phyloP scores from a whole-genome alignment of 2,113 vertebrate species.

The Entomyzon cyanotis region DNA sequence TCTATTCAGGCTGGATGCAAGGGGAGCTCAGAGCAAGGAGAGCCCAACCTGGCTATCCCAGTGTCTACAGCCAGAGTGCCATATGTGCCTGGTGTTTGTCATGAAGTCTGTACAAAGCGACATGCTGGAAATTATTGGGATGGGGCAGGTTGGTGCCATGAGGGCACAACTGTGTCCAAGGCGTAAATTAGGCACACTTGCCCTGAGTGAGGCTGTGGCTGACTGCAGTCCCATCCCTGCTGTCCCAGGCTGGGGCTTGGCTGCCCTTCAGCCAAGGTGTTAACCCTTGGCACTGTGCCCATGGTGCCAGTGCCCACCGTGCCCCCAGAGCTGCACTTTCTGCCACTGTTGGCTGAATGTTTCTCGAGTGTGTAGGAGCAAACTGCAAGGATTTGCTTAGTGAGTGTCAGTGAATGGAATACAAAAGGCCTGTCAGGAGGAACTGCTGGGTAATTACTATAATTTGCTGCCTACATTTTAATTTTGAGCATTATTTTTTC shows the following conservation, averaged over 20 bases:
- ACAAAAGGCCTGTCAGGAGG: slow-evolving; percentile 58
- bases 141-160: accelerated
- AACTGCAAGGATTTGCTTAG: slow-evolving; percentile 39
- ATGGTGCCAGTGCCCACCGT: accelerated
- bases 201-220: not conserved
- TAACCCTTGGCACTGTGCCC: not conserved
- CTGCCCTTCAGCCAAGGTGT: not conserved
- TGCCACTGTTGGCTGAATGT: not conserved
- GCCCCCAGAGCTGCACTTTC: not conserved
- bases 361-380: not conserved
- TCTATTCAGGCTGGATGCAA: not conserved
- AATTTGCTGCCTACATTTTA: slow-evolving; percentile 60
- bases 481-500: slow-evolving; percentile 53
- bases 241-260: not conserved
- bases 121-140: accelerated
- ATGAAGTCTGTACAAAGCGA: accelerated
- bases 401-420: slow-evolving; percentile 47
- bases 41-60: not conserved
- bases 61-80: too few species aligned
- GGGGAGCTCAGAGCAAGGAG: not conserved
- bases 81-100: accelerated
- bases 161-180: not conserved
- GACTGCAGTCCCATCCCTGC: not conserved
- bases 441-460: slow-evolving; percentile 55
- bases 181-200: accelerated